These are phyloP conservation scores for Scaptomyza flava DNA, from an alignment of 2,888 invertebrate genomes.

Conservation along the genomic window DNA sequence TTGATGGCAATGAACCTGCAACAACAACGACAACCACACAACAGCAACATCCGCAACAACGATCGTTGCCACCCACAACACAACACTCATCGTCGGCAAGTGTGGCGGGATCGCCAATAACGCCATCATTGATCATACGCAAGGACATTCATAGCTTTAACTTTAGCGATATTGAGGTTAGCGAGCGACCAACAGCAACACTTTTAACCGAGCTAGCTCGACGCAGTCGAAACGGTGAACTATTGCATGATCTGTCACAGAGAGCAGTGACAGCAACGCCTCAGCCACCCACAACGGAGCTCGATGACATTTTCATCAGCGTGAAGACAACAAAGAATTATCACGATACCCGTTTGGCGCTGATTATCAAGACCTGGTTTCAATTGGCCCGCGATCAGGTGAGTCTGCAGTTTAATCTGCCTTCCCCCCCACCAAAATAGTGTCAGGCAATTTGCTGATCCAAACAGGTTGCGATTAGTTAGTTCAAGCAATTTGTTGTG, in stretches of 20 bases:
- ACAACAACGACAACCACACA: slow-evolving; percentile 51
- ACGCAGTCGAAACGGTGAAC: slow-evolving; percentile 82
- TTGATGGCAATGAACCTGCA: slow-evolving; percentile 67
- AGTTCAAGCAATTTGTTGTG: slow-evolving; percentile 59
- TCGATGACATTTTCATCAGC: slow-evolving; percentile 96
- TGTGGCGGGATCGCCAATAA: slow-evolving; percentile 54
- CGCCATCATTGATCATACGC: slow-evolving; percentile 83
- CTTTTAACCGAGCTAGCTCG: slow-evolving; percentile 79
- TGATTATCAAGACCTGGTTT: slow-evolving; percentile 98
- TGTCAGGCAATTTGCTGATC: slow-evolving; percentile 42
- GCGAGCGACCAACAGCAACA: slow-evolving; percentile 80
- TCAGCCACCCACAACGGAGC: slow-evolving; percentile 88
- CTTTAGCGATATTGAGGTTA: slow-evolving; percentile 83
- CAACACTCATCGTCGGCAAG: slow-evolving; percentile 11
- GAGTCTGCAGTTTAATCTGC: slow-evolving; percentile 75
- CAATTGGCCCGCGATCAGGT: slow-evolving; percentile 96
- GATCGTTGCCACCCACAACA: slow-evolving; percentile 43
- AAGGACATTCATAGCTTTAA: slow-evolving; percentile 84
- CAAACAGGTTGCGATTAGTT: slow-evolving; percentile 47
- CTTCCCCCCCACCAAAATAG: neutral
- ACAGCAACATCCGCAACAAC: slow-evolving; percentile 41
- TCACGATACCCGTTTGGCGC: slow-evolving; percentile 92
- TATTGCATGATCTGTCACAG: slow-evolving; percentile 83
- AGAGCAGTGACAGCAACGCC: slow-evolving; percentile 84
- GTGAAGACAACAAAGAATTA: slow-evolving; percentile 97